Evolutionary conservation across 2,113 vertebrate genomes (phyloP).

Genomic region (Dipodomys spectabilis): DNA sequence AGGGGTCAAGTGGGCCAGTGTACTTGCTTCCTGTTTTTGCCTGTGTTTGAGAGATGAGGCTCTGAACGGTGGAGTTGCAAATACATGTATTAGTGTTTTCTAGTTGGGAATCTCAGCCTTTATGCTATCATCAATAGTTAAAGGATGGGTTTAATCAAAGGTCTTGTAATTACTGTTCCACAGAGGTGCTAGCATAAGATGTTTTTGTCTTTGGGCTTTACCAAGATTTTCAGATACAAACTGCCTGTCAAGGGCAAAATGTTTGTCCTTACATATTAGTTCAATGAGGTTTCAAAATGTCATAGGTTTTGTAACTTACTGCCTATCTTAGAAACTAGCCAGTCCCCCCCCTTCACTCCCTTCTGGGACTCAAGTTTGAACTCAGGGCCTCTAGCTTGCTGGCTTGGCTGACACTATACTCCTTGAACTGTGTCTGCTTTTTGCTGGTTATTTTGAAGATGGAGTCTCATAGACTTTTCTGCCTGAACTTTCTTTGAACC

Average conservation of each 20-base stretch:
- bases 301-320: conserved; percentile 37
- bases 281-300: not conserved
- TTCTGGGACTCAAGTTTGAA: no score
- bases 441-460: no score
- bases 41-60: not conserved
- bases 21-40: conserved; percentile 47
- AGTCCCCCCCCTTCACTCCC: not conserved
- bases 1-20: not conserved
- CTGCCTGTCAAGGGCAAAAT: conserved; percentile 47
- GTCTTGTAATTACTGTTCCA: not conserved
- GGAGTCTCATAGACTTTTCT: no score
- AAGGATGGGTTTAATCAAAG: conserved; percentile 29
- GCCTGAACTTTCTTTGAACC: no score
- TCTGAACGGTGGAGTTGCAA: not conserved
- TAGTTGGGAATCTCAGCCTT: not conserved
- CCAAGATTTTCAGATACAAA: conserved; percentile 42
- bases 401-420: no score
- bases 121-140: not conserved
- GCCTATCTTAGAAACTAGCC: conserved; percentile 28
- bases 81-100: not conserved
- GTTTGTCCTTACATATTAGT: conserved; percentile 41
- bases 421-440: no score
- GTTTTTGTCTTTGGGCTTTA: conserved; percentile 52
- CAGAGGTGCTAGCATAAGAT: not conserved
- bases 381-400: no score